Conservation (phyloP, 2,797 vertebrate species). For the Siniperca scherzeri region DNA sequence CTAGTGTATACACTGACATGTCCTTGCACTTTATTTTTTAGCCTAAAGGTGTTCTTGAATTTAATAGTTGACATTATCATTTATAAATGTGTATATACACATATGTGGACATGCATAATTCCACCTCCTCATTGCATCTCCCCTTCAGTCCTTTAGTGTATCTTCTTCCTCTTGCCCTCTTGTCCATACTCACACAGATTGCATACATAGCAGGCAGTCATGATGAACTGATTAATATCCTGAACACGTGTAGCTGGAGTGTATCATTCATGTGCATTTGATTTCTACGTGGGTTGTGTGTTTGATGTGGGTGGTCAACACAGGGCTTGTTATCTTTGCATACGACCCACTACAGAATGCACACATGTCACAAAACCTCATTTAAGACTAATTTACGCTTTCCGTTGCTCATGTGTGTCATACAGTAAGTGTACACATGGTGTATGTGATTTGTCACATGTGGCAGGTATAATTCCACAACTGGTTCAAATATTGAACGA, state of each 20-base stretch:
- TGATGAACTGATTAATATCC: slow-evolving; percentile 30
- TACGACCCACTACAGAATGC: neutral
- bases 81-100: neutral
- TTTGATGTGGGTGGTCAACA: slow-evolving; percentile 29
- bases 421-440: neutral
- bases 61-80: neutral
- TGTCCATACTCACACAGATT: neutral
- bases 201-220: slow-evolving; percentile 18
- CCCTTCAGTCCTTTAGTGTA: neutral
- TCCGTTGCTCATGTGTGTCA: neutral
- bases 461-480: slow-evolving; percentile 15
- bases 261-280: slow-evolving; percentile 18
- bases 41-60: neutral
- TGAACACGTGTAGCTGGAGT: neutral
- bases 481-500: slow-evolving; percentile 23
- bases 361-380: neutral
- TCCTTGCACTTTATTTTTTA: neutral
- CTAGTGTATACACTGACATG: neutral
- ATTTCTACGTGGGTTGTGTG: slow-evolving; percentile 1
- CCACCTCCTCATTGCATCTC: neutral
- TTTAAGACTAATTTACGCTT: neutral
- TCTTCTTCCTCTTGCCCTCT: neutral
- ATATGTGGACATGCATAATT: neutral
- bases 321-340: slow-evolving; percentile 14
- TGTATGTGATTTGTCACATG: neutral